A percentile compares a stretch with the other conserved stretches of the same genome.
Conservation (phyloP, 2,797 vertebrate species). For the Aplochiton taeniatus region DNA sequence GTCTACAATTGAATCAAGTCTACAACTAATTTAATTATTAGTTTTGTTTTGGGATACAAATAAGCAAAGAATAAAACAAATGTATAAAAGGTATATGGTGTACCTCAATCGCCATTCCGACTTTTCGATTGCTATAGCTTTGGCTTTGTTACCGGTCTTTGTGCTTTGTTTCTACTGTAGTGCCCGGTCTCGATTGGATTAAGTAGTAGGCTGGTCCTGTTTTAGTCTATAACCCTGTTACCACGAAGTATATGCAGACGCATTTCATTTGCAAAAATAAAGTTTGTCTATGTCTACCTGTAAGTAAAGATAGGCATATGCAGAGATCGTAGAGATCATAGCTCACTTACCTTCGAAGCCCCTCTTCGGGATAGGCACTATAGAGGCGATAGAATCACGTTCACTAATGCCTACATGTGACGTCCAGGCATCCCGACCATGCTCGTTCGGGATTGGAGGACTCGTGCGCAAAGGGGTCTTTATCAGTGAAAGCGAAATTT, state of each 20-base stretch:
- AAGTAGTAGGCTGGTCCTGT: not conserved
- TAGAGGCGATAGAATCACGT: slow-evolving; percentile 4
- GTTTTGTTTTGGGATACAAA: too few species aligned
- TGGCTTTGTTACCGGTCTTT: slow-evolving; percentile 34
- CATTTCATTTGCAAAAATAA: too few species aligned
- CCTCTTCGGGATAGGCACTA: slow-evolving; percentile 7
- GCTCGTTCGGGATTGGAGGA: slow-evolving; percentile 40
- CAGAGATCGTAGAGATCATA: not conserved
- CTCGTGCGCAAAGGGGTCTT: slow-evolving; percentile 13
- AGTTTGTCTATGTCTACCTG: too few species aligned
- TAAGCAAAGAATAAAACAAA: not conserved
- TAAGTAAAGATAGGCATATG: not conserved
- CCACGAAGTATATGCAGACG: not conserved
- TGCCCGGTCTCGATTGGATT: not conserved
- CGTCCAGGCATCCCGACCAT: slow-evolving; percentile 13
- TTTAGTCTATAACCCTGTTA: not conserved
- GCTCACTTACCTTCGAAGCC: slow-evolving; percentile 50
- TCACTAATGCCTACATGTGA: slow-evolving; percentile 38
- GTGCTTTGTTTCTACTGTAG: slow-evolving; percentile 40
- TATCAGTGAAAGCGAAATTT: not conserved
- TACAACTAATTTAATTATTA: too few species aligned
- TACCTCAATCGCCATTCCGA: not conserved
- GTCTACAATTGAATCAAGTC: too few species aligned
- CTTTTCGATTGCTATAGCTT: slow-evolving; percentile 1
- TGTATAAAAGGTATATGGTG: too few species aligned